Evolutionary conservation across 1,140 invertebrate species (phyloP), one percentile per base, ranked within the genome.

Genomic region (Bombus cullumanus): DNA sequence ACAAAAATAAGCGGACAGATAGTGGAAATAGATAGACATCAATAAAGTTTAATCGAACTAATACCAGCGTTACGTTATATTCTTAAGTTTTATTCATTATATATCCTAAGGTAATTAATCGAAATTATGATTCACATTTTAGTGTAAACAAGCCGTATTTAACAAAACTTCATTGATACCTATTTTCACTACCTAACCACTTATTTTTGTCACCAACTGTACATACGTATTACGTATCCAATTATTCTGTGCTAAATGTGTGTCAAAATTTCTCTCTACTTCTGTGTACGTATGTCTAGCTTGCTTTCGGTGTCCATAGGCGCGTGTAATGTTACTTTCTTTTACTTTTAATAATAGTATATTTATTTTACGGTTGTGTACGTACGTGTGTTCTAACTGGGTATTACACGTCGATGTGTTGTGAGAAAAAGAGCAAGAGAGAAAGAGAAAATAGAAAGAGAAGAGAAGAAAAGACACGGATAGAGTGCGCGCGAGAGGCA

Each of bases 401-500:
- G 10, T 59, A 37, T 76, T 25, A 37, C 34, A 68, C 39, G 74
- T 3, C 57, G 47, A n/a, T 72, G 69, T 59, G 64, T 59, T 28
- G n/a, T 37, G 9, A 53, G 39, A 79, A 31, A 71, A 8, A 78
- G 69, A 90, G 28, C 5, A 5, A 76, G 53, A 73, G 53, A 43
- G 25, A 39, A 25, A 62, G 22, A 75, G 59, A 77, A 41, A 87
- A 9, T 62, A 34, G 37, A 76, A n/a, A 71, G 39, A 57, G 69
- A 69, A 68, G 41, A 68, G 25, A 41, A 41, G 28, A 39, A 77
- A 31, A 84, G 47, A 57, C 47, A 64, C 15, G 43, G 72, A 87
- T 37, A 80, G 73, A 75, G 78, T 71, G 47, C 53, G 68, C 39
- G 66, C 71, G 62, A 64, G 71, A 81, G 25, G 22, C 37, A 41